Percentiles rank a stretch among this genome's conserved stretches.
These are phyloP conservation scores for Saguinus imperator DNA, from an alignment of 2,113 vertebrate genomes.

Conservation along the genomic window DNA sequence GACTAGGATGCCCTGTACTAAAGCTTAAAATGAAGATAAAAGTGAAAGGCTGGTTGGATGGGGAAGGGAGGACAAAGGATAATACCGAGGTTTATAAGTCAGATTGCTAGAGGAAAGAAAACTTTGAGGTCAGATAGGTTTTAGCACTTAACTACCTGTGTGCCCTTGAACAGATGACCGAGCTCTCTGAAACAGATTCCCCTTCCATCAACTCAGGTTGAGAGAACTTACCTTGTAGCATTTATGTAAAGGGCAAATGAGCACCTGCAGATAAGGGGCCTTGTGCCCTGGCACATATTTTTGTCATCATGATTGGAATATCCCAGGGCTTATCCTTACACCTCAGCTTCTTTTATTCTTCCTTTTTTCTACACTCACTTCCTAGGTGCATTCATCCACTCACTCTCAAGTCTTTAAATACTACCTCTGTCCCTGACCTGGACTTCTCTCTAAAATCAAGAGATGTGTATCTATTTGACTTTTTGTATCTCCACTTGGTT, in stretches of 20 bases:
- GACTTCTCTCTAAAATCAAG: neutral
- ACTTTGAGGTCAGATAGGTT: neutral
- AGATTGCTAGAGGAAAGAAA: neutral
- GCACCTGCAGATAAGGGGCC: neutral
- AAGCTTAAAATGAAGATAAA: neutral
- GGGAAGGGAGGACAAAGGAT: neutral
- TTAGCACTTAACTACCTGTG: neutral
- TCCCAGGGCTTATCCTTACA: neutral
- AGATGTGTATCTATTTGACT: neutral
- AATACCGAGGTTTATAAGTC: neutral
- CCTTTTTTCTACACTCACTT: neutral
- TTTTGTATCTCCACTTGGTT: neutral
- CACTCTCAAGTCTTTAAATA: neutral
- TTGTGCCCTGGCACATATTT: too few species aligned
- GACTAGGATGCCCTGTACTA: neutral
- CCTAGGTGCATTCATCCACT: neutral
- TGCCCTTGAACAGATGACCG: neutral
- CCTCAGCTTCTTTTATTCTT: neutral
- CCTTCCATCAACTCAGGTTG: neutral
- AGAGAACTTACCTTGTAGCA: neutral
- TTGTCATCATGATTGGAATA: neutral
- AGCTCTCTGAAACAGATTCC: neutral
- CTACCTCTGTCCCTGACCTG: neutral
- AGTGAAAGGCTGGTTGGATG: neutral
- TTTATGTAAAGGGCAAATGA: neutral